Percentiles rank a stretch among this genome's conserved stretches.
phyloP scores from a whole-genome alignment of 2,113 vertebrate species.

The Miniopterus natalensis region DNA sequence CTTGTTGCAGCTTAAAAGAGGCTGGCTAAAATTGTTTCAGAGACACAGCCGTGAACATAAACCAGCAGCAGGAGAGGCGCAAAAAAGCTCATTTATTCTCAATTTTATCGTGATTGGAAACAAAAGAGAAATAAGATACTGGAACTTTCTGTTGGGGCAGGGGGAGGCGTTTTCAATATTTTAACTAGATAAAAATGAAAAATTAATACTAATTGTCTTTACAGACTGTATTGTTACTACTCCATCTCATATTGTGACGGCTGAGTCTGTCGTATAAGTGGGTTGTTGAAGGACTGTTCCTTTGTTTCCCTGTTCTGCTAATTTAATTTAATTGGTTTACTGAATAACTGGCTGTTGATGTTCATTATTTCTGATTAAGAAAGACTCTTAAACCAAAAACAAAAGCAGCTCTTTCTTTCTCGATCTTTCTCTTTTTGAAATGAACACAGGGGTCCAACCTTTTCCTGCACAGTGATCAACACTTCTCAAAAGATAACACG shows the following conservation, averaged over 20 bases:
- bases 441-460: slow-evolving; percentile 60
- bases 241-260: slow-evolving; percentile 82
- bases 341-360: slow-evolving; percentile 88
- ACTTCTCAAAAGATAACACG: slow-evolving; percentile 68
- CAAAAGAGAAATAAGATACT: slow-evolving; percentile 49
- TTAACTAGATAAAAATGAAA: slow-evolving; percentile 77
- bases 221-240: slow-evolving; percentile 77
- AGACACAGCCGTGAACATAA: slow-evolving; percentile 73
- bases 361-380: slow-evolving; percentile 88
- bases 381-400: slow-evolving; percentile 84
- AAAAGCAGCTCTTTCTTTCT: slow-evolving; percentile 70
- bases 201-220: slow-evolving; percentile 83
- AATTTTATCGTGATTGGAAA: slow-evolving; percentile 76
- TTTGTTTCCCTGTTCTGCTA: slow-evolving; percentile 89
- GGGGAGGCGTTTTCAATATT: slow-evolving; percentile 62
- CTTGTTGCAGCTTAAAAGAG: slow-evolving; percentile 60
- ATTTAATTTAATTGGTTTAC: slow-evolving; percentile 90
- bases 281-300: slow-evolving; percentile 82
- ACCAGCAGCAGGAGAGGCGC: slow-evolving; percentile 52
- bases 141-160: slow-evolving; percentile 64
- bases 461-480: accelerated
- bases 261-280: slow-evolving; percentile 73
- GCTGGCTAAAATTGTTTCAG: slow-evolving; percentile 50
- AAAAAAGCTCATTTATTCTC: slow-evolving; percentile 75
- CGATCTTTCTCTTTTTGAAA: slow-evolving; percentile 7